A percentile compares a stretch with the other conserved stretches of the same genome.
Evolutionary conservation across 2,113 vertebrate genomes (phyloP).

Genomic region (Ictalurus punctatus): DNA sequence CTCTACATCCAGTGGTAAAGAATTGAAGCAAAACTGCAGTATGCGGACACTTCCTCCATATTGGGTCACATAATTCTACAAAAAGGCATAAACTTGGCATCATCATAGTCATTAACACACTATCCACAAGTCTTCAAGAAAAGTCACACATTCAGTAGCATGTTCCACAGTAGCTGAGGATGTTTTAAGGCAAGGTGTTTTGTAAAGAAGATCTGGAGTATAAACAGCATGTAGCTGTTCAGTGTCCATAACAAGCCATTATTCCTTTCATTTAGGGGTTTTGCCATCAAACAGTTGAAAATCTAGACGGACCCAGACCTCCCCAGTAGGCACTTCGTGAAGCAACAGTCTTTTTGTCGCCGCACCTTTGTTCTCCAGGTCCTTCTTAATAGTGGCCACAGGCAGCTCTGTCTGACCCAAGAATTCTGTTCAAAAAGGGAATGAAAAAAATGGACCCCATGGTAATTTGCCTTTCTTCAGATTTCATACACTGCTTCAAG

Average conservation of each 20-base stretch:
- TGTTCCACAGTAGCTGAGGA: constrained; percentile 35
- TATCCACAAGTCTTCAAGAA: constrained; percentile 15
- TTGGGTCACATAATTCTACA: constrained; percentile 33
- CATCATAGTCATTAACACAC: constrained; percentile 25
- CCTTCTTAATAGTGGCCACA: constrained; percentile 93
- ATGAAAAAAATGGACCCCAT: not conserved
- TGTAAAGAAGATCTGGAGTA: constrained; percentile 1
- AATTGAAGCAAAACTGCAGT: constrained; percentile 36
- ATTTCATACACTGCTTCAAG: not conserved
- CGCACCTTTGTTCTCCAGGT: constrained; percentile 89
- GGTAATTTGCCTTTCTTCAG: not conserved
- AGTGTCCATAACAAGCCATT: constrained; percentile 23
- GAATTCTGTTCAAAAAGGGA: constrained; percentile 74
- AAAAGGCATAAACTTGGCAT: constrained; percentile 55
- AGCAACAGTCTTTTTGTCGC: constrained; percentile 84
- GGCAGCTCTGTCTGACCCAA: constrained; percentile 94
- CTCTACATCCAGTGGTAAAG: constrained; percentile 59
- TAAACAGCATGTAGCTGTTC: constrained; percentile 5
- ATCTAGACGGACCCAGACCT: constrained; percentile 95
- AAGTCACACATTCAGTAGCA: constrained; percentile 44
- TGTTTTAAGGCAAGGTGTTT: constrained; percentile 19
- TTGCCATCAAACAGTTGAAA: constrained; percentile 89
- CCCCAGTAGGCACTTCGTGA: constrained; percentile 91
- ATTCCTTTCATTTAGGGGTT: constrained; percentile 49
- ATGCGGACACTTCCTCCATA: constrained; percentile 4